phyloP scores from a whole-genome alignment of 92 coral and sea anemone genomes.

The Porites divaricata region DNA sequence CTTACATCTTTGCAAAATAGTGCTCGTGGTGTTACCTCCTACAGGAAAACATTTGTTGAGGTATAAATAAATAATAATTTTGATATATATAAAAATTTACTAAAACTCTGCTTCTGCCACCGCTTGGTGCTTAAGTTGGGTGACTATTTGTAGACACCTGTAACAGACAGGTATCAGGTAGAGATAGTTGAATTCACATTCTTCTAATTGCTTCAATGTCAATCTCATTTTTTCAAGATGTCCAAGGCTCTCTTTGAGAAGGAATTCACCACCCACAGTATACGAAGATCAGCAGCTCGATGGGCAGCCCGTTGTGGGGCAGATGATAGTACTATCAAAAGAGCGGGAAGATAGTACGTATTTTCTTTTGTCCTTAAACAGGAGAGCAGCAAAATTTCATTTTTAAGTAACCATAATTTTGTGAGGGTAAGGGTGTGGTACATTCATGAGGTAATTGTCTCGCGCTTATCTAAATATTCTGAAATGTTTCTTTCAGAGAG shows the following conservation, averaged over 20 bases:
- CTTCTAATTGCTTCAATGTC: not conserved
- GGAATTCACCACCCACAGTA: slow-evolving; percentile 12
- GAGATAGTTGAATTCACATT: slow-evolving; percentile 19
- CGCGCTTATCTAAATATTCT: not conserved
- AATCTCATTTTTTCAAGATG: slow-evolving; percentile 35
- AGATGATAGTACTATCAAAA: slow-evolving; percentile 26
- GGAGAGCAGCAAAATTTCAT: slow-evolving; percentile 1
- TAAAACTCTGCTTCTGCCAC: slow-evolving; percentile 2
- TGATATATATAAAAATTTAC: not conserved
- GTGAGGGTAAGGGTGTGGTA: slow-evolving; percentile 9
- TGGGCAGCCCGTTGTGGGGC: slow-evolving; percentile 79
- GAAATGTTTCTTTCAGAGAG: slow-evolving; percentile 9
- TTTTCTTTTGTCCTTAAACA: not conserved
- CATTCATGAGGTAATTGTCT: slow-evolving; percentile 11
- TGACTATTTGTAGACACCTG: slow-evolving; percentile 9
- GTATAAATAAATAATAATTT: slow-evolving; percentile 9
- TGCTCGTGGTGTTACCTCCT: slow-evolving; percentile 33
- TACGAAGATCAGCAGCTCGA: slow-evolving; percentile 65
- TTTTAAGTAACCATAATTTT: slow-evolving; percentile 11
- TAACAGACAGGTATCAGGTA: not conserved
- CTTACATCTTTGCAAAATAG: slow-evolving; percentile 8
- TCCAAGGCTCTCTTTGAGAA: not conserved
- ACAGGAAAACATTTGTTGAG: slow-evolving; percentile 32
- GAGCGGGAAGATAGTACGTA: slow-evolving; percentile 65
- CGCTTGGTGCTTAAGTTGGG: not conserved